Percentiles rank a stretch among this genome's conserved stretches.
These are phyloP conservation scores for Scartelaos histophorus DNA, from an alignment of 2,113 vertebrate genomes.

Conservation along the genomic window DNA sequence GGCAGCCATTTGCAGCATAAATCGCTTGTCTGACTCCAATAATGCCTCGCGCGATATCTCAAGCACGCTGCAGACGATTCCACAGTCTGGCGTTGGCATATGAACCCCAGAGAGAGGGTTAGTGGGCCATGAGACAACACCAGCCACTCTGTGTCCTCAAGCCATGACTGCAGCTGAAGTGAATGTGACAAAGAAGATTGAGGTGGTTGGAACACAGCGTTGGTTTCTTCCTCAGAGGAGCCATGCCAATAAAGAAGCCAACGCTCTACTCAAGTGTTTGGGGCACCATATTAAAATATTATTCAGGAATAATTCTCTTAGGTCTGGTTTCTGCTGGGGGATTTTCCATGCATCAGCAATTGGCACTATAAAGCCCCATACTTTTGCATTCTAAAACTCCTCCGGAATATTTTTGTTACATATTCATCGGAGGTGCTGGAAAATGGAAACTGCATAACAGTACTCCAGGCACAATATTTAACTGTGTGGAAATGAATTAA, in stretches of 20 bases:
- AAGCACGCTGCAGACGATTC: slow-evolving; percentile 46
- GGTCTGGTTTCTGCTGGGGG: background rate
- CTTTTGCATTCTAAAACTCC: slow-evolving; percentile 6
- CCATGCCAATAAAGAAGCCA: background rate
- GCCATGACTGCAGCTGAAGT: slow-evolving; percentile 34
- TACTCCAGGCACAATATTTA: no score
- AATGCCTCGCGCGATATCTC: slow-evolving; percentile 42
- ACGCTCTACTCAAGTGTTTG: slow-evolving; percentile 2
- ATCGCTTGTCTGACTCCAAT: slow-evolving; percentile 36
- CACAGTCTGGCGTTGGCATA: slow-evolving; percentile 23
- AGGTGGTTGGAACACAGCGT: slow-evolving; percentile 18
- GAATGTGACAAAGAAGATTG: slow-evolving; percentile 54
- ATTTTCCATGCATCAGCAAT: background rate
- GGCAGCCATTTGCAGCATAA: slow-evolving; percentile 33
- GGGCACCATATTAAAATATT: background rate
- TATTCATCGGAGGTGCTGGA: background rate
- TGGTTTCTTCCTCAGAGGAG: slow-evolving; percentile 7
- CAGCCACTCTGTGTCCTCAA: slow-evolving; percentile 45
- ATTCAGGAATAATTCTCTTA: slow-evolving; percentile 16
- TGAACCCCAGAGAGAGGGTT: slow-evolving; percentile 36
- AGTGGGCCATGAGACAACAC: slow-evolving; percentile 49
- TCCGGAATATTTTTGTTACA: slow-evolving; percentile 3
- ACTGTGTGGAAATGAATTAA: background rate
- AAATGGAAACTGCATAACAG: background rate
- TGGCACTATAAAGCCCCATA: background rate